A percentile compares a stretch with the other conserved stretches of the same genome.
Evolutionary conservation across 2,797 vertebrate genomes (phyloP).

Genomic region (Pipistrellus pygmaeus): DNA sequence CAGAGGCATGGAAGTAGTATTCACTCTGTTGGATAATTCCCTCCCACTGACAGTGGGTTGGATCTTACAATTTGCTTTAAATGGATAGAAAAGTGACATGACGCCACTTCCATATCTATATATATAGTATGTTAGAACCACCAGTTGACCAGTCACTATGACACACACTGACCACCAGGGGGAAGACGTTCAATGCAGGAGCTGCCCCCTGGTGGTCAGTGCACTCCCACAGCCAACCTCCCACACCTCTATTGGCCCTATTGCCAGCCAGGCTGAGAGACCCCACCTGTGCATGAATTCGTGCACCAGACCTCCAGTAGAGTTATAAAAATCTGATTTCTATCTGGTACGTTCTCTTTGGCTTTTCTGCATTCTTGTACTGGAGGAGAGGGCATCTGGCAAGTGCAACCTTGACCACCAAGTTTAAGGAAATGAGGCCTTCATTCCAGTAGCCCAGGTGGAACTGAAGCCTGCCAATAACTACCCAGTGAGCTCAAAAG

Average conservation of each 20-base stretch:
- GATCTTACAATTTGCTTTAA: background rate
- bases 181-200: too few species aligned
- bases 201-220: too few species aligned
- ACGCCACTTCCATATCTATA: background rate
- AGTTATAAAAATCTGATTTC: background rate
- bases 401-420: background rate
- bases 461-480: background rate
- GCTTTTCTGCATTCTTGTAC: background rate
- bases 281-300: too few species aligned
- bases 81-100: background rate
- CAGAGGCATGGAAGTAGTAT: background rate
- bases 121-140: too few species aligned
- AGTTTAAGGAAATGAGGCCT: background rate
- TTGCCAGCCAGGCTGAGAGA: too few species aligned
- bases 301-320: background rate
- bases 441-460: background rate
- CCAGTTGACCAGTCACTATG: too few species aligned
- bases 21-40: background rate
- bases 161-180: too few species aligned
- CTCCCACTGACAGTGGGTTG: background rate
- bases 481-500: background rate
- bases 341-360: background rate
- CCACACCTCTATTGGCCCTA: rapidly evolving
- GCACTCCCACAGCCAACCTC: too few species aligned
- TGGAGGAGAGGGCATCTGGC: background rate